Percentiles rank a stretch among this genome's conserved stretches.
These are phyloP conservation scores for Serilophus lunatus DNA, from an alignment of 2,113 vertebrate species.

Conservation along the genomic window DNA sequence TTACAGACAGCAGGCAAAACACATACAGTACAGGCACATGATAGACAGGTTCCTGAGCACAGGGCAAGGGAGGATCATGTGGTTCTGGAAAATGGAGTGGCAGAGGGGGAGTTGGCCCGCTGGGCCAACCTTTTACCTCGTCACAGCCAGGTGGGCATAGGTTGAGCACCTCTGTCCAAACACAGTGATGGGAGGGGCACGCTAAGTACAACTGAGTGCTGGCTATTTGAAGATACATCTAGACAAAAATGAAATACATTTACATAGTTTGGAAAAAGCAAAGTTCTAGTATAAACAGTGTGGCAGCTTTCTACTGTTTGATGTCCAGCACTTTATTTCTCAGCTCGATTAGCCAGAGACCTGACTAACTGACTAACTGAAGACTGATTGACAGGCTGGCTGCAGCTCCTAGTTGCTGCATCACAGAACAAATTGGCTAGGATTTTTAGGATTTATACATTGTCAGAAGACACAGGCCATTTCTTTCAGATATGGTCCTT, in stretches of 20 bases:
- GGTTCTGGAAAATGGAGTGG: not conserved
- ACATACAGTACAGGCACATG: rapidly evolving
- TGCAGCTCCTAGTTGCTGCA: not conserved
- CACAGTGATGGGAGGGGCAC: not conserved
- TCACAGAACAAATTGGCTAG: not conserved
- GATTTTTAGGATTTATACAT: not conserved
- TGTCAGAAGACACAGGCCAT: not conserved
- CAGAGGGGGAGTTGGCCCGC: not conserved
- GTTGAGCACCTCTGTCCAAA: not conserved
- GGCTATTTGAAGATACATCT: not conserved
- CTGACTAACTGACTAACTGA: not conserved
- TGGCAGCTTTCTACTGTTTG: not conserved
- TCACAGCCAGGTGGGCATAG: not conserved
- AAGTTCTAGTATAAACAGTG: not conserved
- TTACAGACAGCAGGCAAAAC: not conserved
- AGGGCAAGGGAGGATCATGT: rapidly evolving
- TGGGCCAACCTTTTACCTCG: not conserved
- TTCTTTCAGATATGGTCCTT: not conserved
- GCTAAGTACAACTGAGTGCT: not conserved
- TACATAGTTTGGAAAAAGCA: not conserved
- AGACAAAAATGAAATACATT: not conserved
- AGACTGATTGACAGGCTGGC: not conserved
- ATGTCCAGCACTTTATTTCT: not conserved
- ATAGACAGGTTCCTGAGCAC: not conserved
- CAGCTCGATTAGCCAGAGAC: not conserved